A percentile compares a stretch with the other conserved stretches of the same genome.
Conservation (phyloP, 2,797 vertebrate species). For the Pempheris klunzingeri region DNA sequence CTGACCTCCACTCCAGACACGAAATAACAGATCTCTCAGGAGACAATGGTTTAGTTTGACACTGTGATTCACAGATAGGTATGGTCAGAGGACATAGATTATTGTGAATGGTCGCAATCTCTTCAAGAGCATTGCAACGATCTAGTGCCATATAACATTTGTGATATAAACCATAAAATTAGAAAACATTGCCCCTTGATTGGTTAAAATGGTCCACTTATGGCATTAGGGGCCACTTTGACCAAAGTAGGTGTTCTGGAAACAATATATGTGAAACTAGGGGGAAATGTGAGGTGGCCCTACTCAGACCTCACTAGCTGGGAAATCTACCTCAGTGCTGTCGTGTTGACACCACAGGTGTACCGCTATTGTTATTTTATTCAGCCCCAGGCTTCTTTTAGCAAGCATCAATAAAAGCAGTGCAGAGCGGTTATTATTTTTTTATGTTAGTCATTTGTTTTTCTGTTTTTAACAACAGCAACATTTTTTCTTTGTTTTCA, state of each 20-base stretch:
- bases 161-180: constrained; percentile 44
- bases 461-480: constrained; percentile 12
- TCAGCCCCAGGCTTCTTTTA: constrained; percentile 18
- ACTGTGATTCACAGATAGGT: constrained; percentile 36
- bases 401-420: constrained; percentile 26
- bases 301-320: constrained; percentile 19
- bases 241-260: constrained; percentile 40
- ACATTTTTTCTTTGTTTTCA: constrained; percentile 19
- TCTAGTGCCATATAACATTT: constrained; percentile 4
- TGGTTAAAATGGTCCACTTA: constrained; percentile 48
- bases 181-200: constrained; percentile 51
- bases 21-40: constrained; percentile 40
- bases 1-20: constrained; percentile 25
- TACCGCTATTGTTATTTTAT: constrained; percentile 26
- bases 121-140: constrained; percentile 24
- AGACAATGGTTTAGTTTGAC: constrained; percentile 34
- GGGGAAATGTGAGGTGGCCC: constrained; percentile 7
- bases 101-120: constrained; percentile 49
- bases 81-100: constrained; percentile 29
- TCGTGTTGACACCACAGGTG: not conserved
- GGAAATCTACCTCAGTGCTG: constrained; percentile 25
- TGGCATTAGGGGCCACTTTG: constrained; percentile 44
- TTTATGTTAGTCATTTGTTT: not conserved
- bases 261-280: constrained; percentile 62
- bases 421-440: constrained; percentile 2